phyloP scores from a whole-genome alignment of 2,113 vertebrate species.

The Amazona guildingii region DNA sequence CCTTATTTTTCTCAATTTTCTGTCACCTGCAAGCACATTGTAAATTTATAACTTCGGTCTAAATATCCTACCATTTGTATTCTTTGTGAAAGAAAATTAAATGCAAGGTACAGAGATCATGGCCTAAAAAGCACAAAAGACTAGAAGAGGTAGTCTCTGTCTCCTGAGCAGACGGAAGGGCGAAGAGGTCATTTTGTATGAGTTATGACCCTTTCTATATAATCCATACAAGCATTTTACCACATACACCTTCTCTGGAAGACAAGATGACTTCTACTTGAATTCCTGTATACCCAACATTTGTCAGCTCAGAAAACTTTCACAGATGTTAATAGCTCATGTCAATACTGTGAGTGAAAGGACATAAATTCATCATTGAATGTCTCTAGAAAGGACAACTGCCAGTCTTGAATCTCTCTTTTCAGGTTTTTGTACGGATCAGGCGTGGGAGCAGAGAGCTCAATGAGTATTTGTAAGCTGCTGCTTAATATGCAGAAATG shows the following conservation, averaged over 20 bases:
- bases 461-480: conserved; percentile 82
- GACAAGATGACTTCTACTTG: conserved; percentile 58
- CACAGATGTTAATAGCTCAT: conserved; percentile 75
- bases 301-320: conserved; percentile 73
- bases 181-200: not conserved
- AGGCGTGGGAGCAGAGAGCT: conserved; percentile 78
- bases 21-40: not conserved
- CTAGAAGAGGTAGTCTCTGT: not conserved
- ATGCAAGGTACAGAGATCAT: not conserved
- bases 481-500: conserved; percentile 88
- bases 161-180: not conserved
- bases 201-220: not conserved
- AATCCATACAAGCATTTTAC: not conserved
- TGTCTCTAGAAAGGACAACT: conserved; percentile 79
- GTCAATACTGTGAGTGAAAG: conserved; percentile 75
- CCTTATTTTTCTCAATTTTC: not conserved
- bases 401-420: conserved; percentile 70
- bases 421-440: conserved; percentile 75
- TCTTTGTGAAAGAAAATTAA: not conserved
- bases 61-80: not conserved
- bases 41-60: not conserved
- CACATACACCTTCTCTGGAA: not conserved
- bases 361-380: conserved; percentile 75
- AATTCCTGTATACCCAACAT: conserved; percentile 54
- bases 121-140: not conserved